phyloP scores from a whole-genome alignment of 2,797 vertebrate species.

The Brachymystax lenok region DNA sequence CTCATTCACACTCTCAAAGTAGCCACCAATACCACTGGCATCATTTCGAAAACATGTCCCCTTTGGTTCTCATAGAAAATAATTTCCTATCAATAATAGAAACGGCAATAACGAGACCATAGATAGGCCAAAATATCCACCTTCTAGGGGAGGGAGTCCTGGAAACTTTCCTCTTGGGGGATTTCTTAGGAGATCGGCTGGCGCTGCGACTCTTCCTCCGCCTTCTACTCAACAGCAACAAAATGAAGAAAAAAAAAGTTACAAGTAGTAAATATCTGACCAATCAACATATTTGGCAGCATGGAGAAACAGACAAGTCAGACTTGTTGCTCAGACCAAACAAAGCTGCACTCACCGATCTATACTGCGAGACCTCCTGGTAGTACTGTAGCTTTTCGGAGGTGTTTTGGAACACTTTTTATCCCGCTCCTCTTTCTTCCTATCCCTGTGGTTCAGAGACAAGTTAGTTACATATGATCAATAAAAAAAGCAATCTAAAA shows the following conservation, averaged over 20 bases:
- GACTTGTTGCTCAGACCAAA: too few species aligned
- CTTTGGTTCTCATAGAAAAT: too few species aligned
- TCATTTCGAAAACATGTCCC: background rate
- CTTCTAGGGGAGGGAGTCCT: conserved; percentile 90
- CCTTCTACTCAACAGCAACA: conserved; percentile 63
- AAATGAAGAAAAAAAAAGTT: background rate
- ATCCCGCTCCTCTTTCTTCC: conserved; percentile 91
- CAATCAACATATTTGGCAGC: background rate
- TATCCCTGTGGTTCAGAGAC: conserved; percentile 76
- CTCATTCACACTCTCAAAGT: background rate
- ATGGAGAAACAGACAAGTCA: background rate
- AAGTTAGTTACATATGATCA: background rate
- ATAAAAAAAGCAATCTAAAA: too few species aligned
- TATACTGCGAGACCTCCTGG: conserved; percentile 88
- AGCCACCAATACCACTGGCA: background rate
- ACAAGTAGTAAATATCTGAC: background rate
- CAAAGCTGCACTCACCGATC: conserved; percentile 79
- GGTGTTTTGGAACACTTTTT: conserved; percentile 95
- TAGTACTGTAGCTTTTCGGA: conserved; percentile 96
- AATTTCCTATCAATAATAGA: background rate
- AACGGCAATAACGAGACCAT: background rate
- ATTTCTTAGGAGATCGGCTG: conserved; percentile 87
- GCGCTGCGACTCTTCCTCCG: conserved; percentile 83
- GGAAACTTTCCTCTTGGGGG: conserved; percentile 86
- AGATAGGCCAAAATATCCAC: conserved; percentile 63